Base-by-base conservation (phyloP, 2,797 vertebrate genomes). In the Halcyon leucocephala region DNA sequence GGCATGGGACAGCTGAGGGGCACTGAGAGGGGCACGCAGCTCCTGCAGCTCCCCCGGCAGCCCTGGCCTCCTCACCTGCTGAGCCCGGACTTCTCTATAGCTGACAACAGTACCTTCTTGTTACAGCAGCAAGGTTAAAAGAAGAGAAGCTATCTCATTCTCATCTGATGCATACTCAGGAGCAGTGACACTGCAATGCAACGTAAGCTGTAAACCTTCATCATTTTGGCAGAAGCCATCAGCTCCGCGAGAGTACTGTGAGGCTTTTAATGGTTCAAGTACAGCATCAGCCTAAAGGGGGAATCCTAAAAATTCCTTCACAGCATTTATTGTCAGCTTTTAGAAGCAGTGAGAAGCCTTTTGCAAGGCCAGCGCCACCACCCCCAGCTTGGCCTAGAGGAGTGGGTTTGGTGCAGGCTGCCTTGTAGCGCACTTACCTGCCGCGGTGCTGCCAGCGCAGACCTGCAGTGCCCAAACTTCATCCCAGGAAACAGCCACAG, bases 141-240 rank as follows among this genome's bases (percentile, higher is more conserved):
- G 74, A 66, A 67, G 13, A 87, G 29, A 20, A 67, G 41, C 69
- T 15, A 19, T 20, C 31, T 55, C 67, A 52, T 79, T 2, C 37
- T 69, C 1, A 0, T 8, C 41, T 52, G 60, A 12, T 78, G 51
- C 57, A 57, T 55, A 4, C 13, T 37, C 21, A n/a, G 64, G 31
- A 64, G 44, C 0, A 71, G 61, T 67, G n/a, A 33, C 54, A 24
- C 69, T 5, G 22, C 57, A 48, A 77, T 2, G 2, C 52, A 55
- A n/a, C 0, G 0, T 2, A 15, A 67, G 14, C 54, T 31, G 18
- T 14, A 26, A 86, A 39, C 62, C 24, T 41, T 4, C 13, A 39
- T 70, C 26, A 17, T 24, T 46, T 39, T 35, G 84, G 31, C 78
- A 62, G 49, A 78, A 71, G 66, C 39, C 4, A 4, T 20, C 72